Conservation (phyloP, 1,140 invertebrate species). For the Asbolus verrucosus region DNA sequence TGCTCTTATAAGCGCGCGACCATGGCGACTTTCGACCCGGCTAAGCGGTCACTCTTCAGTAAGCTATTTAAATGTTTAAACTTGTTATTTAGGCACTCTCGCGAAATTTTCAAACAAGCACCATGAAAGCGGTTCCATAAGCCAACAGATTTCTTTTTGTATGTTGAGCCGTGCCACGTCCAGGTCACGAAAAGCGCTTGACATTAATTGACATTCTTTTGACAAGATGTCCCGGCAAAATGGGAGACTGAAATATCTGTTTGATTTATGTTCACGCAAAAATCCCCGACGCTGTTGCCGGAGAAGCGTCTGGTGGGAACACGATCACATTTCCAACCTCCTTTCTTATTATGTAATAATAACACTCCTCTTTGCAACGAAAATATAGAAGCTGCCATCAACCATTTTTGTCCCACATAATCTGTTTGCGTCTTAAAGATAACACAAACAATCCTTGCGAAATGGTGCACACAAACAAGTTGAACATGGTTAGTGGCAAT, state of each 20-base stretch:
- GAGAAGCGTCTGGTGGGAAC: too few species aligned
- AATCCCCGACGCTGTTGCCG: not conserved
- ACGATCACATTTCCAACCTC: too few species aligned
- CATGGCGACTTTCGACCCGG: not conserved
- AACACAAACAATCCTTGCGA: too few species aligned
- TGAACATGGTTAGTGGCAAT: too few species aligned
- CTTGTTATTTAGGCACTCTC: not conserved
- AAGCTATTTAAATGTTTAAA: slow-evolving; percentile 5
- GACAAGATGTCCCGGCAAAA: not conserved
- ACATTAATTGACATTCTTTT: slow-evolving; percentile 1
- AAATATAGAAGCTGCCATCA: too few species aligned
- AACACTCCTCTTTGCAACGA: too few species aligned
- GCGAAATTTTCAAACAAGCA: not conserved
- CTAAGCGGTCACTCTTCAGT: slow-evolving; percentile 1
- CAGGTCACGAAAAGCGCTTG: not conserved
- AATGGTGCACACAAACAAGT: too few species aligned
- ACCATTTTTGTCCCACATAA: too few species aligned
- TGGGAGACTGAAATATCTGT: not conserved
- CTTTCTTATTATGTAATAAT: too few species aligned
- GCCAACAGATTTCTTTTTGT: not conserved
- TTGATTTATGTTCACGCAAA: slow-evolving; percentile 3
- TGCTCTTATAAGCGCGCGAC: not conserved
- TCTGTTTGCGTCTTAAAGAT: too few species aligned
- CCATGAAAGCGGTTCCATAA: not conserved
- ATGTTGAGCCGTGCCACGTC: not conserved